A percentile compares a stretch with the other conserved stretches of the same genome.
Conservation (phyloP, 2,797 vertebrate genomes). For the Enteromius treurensis region DNA sequence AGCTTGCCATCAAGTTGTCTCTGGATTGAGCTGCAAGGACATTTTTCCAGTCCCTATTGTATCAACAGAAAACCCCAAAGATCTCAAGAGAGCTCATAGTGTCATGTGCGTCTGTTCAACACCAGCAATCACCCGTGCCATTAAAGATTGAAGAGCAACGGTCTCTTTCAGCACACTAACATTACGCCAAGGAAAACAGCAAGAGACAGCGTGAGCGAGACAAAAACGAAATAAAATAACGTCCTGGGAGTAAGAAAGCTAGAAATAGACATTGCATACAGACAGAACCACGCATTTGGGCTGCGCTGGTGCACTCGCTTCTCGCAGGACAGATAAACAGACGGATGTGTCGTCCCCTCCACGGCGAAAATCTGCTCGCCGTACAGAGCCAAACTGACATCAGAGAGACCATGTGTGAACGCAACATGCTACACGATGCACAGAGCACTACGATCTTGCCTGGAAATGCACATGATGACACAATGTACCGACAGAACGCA, state of each 20-base stretch:
- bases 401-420: slow-evolving; percentile 62
- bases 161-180: slow-evolving; percentile 41
- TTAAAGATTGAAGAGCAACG: slow-evolving; percentile 66
- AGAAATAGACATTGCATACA: slow-evolving; percentile 26
- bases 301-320: slow-evolving; percentile 66
- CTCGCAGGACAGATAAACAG: slow-evolving; percentile 68
- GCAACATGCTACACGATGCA: slow-evolving; percentile 54
- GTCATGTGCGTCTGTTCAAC: slow-evolving; percentile 54
- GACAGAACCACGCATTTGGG: slow-evolving; percentile 58
- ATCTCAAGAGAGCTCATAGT: slow-evolving; percentile 45
- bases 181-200: slow-evolving; percentile 31
- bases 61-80: slow-evolving; percentile 40
- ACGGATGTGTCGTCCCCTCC: slow-evolving; percentile 71
- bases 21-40: neutral
- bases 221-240: slow-evolving; percentile 19
- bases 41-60: slow-evolving; percentile 10
- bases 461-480: slow-evolving; percentile 48
- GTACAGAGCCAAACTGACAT: slow-evolving; percentile 73
- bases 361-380: slow-evolving; percentile 71
- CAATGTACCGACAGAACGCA: slow-evolving; percentile 41
- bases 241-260: slow-evolving; percentile 33
- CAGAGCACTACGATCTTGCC: slow-evolving; percentile 42
- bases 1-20: slow-evolving; percentile 19
- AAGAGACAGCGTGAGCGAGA: slow-evolving; percentile 4
- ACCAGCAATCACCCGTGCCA: slow-evolving; percentile 63